Evolutionary conservation across 2,797 vertebrate genomes (phyloP).

Genomic region (Tenualosa thibaudeaui): DNA sequence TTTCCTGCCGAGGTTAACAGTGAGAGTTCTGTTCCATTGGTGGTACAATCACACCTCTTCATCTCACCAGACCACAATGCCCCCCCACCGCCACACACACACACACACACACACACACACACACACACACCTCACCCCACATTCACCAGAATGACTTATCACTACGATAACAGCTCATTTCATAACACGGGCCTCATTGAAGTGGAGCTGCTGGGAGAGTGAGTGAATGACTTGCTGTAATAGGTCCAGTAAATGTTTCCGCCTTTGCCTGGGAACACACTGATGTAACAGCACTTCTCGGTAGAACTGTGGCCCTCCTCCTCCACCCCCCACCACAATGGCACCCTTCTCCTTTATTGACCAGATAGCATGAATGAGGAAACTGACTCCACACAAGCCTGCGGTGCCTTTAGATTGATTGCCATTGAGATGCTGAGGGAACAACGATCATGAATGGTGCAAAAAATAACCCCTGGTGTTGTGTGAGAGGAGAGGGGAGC

Average conservation of each 20-base stretch:
- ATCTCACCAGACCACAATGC: conserved; percentile 9
- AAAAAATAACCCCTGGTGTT: neutral
- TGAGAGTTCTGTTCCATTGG: conserved; percentile 32
- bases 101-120: conserved; percentile 4
- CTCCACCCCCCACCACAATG: neutral
- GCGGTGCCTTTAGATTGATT: neutral
- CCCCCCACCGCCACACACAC: neutral
- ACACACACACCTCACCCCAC: neutral
- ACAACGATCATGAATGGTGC: conserved; percentile 14
- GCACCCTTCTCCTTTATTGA: neutral
- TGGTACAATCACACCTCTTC: neutral
- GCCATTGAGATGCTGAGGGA: conserved; percentile 9
- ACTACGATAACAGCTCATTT: conserved; percentile 42
- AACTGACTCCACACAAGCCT: neutral
- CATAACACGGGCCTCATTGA: conserved; percentile 2
- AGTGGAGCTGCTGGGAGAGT: neutral
- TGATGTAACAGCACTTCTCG: conserved; percentile 22
- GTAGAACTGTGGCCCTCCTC: neutral
- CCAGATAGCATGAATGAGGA: conserved; percentile 25
- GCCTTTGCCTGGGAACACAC: conserved; percentile 13
- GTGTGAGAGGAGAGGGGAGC: neutral
- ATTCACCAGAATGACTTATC: conserved; percentile 42
- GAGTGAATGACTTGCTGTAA: conserved; percentile 23
- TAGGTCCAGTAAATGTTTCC: conserved; percentile 22
- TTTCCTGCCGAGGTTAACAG: conserved; percentile 29